Conservation (phyloP, 1,140 invertebrate species). For the Trichonephila clavipes region DNA sequence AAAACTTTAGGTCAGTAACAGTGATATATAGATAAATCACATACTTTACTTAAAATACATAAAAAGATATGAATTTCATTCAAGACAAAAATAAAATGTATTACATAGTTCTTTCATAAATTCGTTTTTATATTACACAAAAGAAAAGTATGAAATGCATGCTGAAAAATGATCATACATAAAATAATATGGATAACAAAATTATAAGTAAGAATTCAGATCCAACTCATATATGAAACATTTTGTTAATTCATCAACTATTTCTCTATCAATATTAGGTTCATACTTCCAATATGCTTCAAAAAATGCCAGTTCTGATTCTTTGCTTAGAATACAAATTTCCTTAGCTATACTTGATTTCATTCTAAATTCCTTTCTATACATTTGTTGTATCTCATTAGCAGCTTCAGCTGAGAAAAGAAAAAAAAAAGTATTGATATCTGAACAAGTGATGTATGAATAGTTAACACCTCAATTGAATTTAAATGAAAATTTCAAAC, state of each 20-base stretch:
- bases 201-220: not conserved
- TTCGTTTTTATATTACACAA: too few relatives aligned
- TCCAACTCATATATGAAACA: slow-evolving; percentile 6
- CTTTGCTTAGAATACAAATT: slow-evolving; percentile 23
- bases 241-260: not conserved
- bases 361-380: slow-evolving; percentile 19
- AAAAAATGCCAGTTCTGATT: slow-evolving; percentile 26
- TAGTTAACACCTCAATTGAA: not conserved
- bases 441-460: not conserved
- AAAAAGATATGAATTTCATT: too few relatives aligned
- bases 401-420: not conserved
- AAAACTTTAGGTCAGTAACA: too few relatives aligned
- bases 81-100: too few relatives aligned
- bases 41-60: too few relatives aligned
- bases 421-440: not conserved
- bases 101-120: too few relatives aligned
- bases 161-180: too few relatives aligned
- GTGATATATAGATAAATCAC: too few relatives aligned
- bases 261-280: slow-evolving; percentile 48
- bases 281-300: slow-evolving; percentile 61
- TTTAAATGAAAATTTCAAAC: not conserved
- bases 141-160: too few relatives aligned
- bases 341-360: slow-evolving; percentile 33
- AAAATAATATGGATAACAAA: too few relatives aligned
- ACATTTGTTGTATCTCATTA: slow-evolving; percentile 35